Conservation (phyloP, 2,888 invertebrate species). For the Zeuzera pyrina region DNA sequence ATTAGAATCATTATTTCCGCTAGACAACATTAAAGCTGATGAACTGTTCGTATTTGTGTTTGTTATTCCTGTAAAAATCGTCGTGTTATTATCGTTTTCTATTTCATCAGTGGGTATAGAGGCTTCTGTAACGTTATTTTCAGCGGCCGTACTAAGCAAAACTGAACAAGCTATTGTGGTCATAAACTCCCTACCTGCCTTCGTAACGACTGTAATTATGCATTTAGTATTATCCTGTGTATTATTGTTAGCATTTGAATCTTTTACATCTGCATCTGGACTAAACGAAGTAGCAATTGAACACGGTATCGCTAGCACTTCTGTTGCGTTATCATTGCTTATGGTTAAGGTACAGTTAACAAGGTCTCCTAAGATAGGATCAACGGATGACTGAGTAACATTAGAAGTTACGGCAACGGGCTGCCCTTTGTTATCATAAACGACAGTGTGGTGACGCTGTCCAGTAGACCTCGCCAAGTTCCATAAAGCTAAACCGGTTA, state of each 20-base stretch:
- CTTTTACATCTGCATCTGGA: constrained; percentile 56
- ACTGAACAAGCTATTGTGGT: constrained; percentile 65
- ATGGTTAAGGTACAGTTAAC: constrained; percentile 63
- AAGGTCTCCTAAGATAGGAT: constrained; percentile 54
- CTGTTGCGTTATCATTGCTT: constrained; percentile 44
- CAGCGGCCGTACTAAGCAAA: constrained; percentile 55
- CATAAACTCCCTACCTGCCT: constrained; percentile 51
- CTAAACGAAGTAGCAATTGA: constrained; percentile 66
- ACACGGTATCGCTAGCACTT: constrained; percentile 63
- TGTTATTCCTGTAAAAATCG: constrained; percentile 13
- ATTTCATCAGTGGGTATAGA: constrained; percentile 22
- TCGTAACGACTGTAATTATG: constrained; percentile 55
- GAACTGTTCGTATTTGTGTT: constrained; percentile 25
- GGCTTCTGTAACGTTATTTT: constrained; percentile 64
- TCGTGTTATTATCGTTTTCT: constrained; percentile 21
- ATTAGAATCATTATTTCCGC: constrained; percentile 20
- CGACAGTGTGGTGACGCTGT: constrained; percentile 51
- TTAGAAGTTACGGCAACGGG: constrained; percentile 59
- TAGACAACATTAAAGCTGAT: constrained; percentile 27
- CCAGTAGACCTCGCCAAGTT: constrained; percentile 64
- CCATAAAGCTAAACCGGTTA: constrained; percentile 66
- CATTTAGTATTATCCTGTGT: constrained; percentile 54
- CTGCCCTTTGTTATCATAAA: constrained; percentile 63
- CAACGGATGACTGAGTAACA: constrained; percentile 34
- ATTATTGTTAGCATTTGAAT: constrained; percentile 29